Percentiles rank a stretch among this genome's conserved stretches.
phyloP scores from a whole-genome alignment of 35 echinoderm and acorn worm genomes.

The Anneissia japonica region DNA sequence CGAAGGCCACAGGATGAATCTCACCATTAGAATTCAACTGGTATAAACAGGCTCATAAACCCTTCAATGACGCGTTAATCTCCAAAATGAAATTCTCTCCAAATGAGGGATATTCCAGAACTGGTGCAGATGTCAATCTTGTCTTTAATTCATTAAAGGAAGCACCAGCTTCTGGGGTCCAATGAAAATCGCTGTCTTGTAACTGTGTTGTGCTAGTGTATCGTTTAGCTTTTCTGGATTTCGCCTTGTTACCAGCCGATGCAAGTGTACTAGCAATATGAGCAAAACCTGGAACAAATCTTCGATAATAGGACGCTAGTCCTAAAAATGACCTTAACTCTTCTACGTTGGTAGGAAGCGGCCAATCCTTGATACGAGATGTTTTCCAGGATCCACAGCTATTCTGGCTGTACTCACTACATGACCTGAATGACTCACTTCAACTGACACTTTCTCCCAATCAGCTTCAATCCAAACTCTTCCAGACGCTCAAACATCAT shows the following conservation, averaged over 20 bases:
- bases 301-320: slow-evolving; percentile 11
- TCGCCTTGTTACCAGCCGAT: too few species aligned
- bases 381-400: too few species aligned
- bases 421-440: slow-evolving; percentile 19
- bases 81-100: not conserved
- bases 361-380: not conserved
- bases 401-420: not conserved
- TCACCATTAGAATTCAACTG: slow-evolving; percentile 18
- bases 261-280: too few species aligned
- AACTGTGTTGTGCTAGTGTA: too few species aligned
- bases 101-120: slow-evolving; percentile 23
- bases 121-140: not conserved
- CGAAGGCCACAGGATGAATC: slow-evolving; percentile 40
- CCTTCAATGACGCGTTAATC: not conserved
- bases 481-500: too few species aligned
- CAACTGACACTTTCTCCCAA: slow-evolving; percentile 2
- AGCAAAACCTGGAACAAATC: not conserved
- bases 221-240: too few species aligned
- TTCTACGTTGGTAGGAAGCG: not conserved
- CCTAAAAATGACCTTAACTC: slow-evolving; percentile 14
- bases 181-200: not conserved
- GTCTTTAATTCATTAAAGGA: slow-evolving; percentile 14
- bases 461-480: not conserved
- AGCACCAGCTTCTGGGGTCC: not conserved
- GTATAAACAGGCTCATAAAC: too few species aligned